A percentile compares a stretch with the other conserved stretches of the same genome.
Evolutionary conservation across 2,888 invertebrate species (phyloP).

Genomic region (Eutolmus rufibarbis): DNA sequence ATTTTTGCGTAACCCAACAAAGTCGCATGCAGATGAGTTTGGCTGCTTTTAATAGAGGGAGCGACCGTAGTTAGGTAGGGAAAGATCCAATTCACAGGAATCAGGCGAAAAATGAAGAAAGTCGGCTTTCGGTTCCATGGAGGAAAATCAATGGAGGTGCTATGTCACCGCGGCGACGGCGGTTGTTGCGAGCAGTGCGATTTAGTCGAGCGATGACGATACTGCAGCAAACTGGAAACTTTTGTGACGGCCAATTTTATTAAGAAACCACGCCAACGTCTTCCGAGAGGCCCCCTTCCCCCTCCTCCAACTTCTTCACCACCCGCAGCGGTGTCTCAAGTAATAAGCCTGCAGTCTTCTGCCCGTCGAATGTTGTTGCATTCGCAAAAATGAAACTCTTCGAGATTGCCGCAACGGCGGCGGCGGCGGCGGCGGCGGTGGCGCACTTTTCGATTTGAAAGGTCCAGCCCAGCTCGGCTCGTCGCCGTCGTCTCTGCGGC

Average conservation of each 20-base stretch:
- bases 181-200: neutral
- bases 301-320: neutral
- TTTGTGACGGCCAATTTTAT: conserved; percentile 16
- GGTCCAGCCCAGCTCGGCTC: neutral
- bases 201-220: neutral
- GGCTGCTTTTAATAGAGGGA: neutral
- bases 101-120: neutral
- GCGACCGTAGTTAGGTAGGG: neutral
- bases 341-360: neutral
- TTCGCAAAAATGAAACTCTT: neutral
- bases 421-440: neutral
- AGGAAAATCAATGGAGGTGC: conserved; percentile 4
- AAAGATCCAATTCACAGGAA: neutral
- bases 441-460: neutral
- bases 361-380: neutral
- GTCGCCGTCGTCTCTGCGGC: neutral
- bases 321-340: neutral
- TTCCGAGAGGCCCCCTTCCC: neutral
- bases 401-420: neutral
- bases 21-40: neutral
- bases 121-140: neutral
- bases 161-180: neutral
- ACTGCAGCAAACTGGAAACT: conserved; percentile 8
- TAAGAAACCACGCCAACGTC: conserved; percentile 15
- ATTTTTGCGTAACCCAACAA: conserved; percentile 12